A percentile compares a stretch with the other conserved stretches of the same genome.
phyloP scores from a whole-genome alignment of 2,797 vertebrate genomes.

The Emys orbicularis region DNA sequence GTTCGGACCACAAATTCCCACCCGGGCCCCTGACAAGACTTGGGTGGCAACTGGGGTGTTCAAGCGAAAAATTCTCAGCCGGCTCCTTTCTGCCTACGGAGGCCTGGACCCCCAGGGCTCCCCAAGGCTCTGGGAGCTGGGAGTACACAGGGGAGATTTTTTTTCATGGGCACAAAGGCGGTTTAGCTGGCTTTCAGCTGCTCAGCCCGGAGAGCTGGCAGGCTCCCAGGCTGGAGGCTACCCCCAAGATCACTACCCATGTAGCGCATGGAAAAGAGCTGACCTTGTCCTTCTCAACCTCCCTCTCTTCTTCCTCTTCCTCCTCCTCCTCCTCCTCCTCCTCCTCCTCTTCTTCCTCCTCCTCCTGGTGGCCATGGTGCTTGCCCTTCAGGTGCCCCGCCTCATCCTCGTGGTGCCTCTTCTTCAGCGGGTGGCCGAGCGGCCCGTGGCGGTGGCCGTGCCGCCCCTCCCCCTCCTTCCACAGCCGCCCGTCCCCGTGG shows the following conservation, averaged over 20 bases:
- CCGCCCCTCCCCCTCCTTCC: slow-evolving; percentile 4
- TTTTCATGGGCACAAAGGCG: not conserved
- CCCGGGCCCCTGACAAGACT: not conserved
- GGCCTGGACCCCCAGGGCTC: not conserved
- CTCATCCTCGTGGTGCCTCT: slow-evolving; percentile 32
- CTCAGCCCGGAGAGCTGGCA: not conserved
- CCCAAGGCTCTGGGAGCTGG: not conserved
- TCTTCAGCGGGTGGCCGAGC: not conserved
- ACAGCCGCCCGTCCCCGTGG: not conserved
- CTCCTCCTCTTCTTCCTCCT: slow-evolving; percentile 74
- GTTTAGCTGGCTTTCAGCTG: not conserved
- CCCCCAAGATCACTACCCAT: rapidly evolving
- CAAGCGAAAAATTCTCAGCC: too few relatives aligned
- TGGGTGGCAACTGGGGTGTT: not conserved
- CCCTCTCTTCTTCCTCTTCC: slow-evolving; percentile 53
- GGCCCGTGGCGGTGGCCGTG: not conserved
- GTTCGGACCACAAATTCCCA: not conserved
- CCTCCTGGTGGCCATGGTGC: slow-evolving; percentile 56
- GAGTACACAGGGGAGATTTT: too few relatives aligned
- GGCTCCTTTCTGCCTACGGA: not conserved
- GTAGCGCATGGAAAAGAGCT: not conserved
- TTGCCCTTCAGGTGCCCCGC: slow-evolving; percentile 20
- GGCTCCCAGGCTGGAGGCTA: not conserved
- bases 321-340: slow-evolving; percentile 77
- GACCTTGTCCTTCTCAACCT: slow-evolving; percentile 35